Base-by-base conservation (phyloP, 2,888 invertebrate genomes). In the Salticus scenicus region DNA sequence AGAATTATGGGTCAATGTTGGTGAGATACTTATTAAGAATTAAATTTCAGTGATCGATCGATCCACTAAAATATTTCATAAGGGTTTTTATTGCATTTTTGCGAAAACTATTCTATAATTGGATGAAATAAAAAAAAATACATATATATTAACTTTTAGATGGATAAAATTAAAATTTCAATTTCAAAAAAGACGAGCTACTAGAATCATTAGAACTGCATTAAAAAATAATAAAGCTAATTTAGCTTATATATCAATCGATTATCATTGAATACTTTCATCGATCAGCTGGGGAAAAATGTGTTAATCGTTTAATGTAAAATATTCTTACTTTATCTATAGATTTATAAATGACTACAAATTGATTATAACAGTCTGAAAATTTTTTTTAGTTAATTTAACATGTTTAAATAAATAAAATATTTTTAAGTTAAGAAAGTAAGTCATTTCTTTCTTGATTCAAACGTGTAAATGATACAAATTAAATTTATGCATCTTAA, bases 181-280 rank as follows among this genome's bases (percentile, higher is more conserved):
- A 67, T 64, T 78, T 31, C 31, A 31, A 69, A 51, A 30, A 51
- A 71, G 71, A 67, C 71, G 41, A 64, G 71, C 51, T 31, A 47
- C 42, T 27, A 27, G 63, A 63, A 84, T 84, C 83, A 78, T 84
- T 84, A 84, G 83, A 64, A 73, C 72, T 51, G 57, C 76, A 84
- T 84, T 84, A 84, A 84, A 83, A 84, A 84, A 84, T 84, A 77
- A 84, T 84, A 77, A 84, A 72, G 83, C 73, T 84, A 84, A 84
- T 84, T 84, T 84, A 84, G 83, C 77, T 84, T 78, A 84, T 84
- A 84, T 84, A 77, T 78, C 77, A 84, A 84, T 84, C 77, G 77
- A 84, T 84, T 71, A 84, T 84, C 73, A 66, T 69, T 72, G 37
- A 42, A 84, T 71, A 77, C 76, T 84, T 77, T 69, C 67, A 84